Percentiles rank a stretch among this genome's conserved stretches.
Conservation (phyloP, 2,888 invertebrate genomes). For the Callyntrura guangdongensis region DNA sequence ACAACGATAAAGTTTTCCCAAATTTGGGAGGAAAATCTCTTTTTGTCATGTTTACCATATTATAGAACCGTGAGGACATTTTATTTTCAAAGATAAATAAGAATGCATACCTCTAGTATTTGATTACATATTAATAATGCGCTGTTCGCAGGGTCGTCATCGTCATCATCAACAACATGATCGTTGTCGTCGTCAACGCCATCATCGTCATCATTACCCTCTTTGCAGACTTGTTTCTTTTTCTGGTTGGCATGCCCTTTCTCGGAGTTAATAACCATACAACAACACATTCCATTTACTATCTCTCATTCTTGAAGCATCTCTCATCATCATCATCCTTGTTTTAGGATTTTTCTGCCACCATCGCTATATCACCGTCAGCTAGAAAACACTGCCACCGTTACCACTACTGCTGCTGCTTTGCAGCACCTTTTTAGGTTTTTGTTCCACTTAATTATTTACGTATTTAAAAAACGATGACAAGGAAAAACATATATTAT, state of each 20-base stretch:
- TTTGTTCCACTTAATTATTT: slow-evolving; percentile 2
- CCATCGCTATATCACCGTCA: background rate
- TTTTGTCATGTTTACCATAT: slow-evolving; percentile 1
- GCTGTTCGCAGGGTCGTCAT: background rate
- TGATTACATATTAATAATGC: slow-evolving; percentile 23
- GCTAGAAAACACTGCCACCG: background rate
- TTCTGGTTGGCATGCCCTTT: slow-evolving; percentile 42
- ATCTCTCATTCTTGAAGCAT: slow-evolving; percentile 2
- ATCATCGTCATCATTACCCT: background rate
- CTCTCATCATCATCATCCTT: slow-evolving; percentile 17
- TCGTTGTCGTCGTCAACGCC: background rate
- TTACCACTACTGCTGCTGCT: background rate
- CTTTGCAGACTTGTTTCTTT: background rate
- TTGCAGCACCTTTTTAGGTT: background rate
- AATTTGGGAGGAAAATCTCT: slow-evolving; percentile 48
- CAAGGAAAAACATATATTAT: slow-evolving; percentile 50
- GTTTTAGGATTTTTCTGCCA: background rate
- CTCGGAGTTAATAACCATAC: slow-evolving; percentile 61
- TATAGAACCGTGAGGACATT: slow-evolving; percentile 7
- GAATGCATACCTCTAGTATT: background rate
- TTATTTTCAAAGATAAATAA: background rate
- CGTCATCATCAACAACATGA: background rate
- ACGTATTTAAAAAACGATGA: slow-evolving; percentile 31
- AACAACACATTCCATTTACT: slow-evolving; percentile 26
- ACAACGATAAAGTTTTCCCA: slow-evolving; percentile 34